Evolutionary conservation across 2,888 invertebrate species (phyloP), one percentile per base, ranked within the genome.

Genomic region (Drepanosiphum platanoidis): DNA sequence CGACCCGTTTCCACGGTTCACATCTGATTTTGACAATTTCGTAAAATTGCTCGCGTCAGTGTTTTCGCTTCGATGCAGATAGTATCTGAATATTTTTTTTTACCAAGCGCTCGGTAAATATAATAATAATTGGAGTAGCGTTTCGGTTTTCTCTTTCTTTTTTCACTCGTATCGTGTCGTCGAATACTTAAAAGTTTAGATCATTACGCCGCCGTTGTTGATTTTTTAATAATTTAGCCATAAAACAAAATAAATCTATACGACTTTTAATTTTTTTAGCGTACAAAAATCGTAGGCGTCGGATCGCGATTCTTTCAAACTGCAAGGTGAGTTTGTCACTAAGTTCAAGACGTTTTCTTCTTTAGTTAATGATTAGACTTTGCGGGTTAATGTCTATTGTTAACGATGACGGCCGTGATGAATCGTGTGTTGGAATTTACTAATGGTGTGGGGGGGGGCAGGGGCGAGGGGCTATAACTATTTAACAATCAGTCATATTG

Each of bases 291-390:
- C n/a, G n/a, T n/a, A n/a, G n/a, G n/a, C n/a, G n/a, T n/a, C n/a
- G n/a, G 22, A 46, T 42, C 22, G 46, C 32, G 22, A 52, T 52
- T 52, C 52, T 34, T 58, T 7, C 9, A 58, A 36, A 58, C 3
- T 5, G 30, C 15, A 30, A 2, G 34, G n/a, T n/a, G n/a, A 75
- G 34, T 75, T 75, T 58, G 36, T 75, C 34, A 15, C 34, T 5
- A n/a, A 58, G 34, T 75, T 75, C 34, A 58, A 75, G 32, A 75
- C 58, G 58, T 75, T 75, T 75, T 34, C 52, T 75, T 75, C 52
- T 75, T 75, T 52, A 75, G 58, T n/a, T 75, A 58, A 75, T 75
- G 9, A 58, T 75, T 27, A 36, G 11, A 74, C n/a, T 4, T 58
- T 15, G n/a, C n/a, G 3, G 34, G 75, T 58, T 27, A n/a, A 75